A percentile compares a stretch with the other conserved stretches of the same genome.
Conservation (phyloP, 2,113 vertebrate genomes). For the Corynorhinus townsendii region DNA sequence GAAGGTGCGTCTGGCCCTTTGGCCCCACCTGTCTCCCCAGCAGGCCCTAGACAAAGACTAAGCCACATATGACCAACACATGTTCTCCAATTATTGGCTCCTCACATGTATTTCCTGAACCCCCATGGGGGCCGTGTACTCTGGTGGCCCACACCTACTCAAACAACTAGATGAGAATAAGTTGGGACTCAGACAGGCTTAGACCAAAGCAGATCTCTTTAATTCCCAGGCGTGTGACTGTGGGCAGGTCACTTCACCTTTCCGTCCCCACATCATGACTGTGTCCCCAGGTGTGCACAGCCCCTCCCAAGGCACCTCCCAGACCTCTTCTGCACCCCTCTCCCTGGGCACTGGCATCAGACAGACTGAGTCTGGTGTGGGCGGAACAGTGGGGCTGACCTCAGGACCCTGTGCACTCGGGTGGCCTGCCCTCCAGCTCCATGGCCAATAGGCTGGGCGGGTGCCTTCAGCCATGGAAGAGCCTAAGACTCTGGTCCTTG, state of each 20-base stretch:
- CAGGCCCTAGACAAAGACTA: background rate
- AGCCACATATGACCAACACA: background rate
- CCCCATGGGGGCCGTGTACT: accelerated
- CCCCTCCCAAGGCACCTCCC: background rate
- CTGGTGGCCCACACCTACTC: accelerated
- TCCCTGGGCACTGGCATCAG: background rate
- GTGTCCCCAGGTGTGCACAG: background rate
- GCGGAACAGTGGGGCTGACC: background rate
- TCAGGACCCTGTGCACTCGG: background rate
- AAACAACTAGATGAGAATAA: background rate
- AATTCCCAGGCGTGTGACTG: too few species aligned
- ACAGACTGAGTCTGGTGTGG: too few species aligned
- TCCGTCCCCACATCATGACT: background rate
- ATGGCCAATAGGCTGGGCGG: accelerated
- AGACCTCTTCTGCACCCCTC: background rate
- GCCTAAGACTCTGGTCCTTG: background rate
- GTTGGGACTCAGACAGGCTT: background rate
- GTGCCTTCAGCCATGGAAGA: background rate
- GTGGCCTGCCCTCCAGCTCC: background rate
- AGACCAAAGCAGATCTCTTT: background rate
- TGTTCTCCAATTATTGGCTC: background rate
- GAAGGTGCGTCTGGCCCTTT: background rate
- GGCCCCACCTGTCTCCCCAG: background rate
- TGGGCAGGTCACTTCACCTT: background rate
- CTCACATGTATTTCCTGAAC: background rate